Evolutionary conservation across 1,140 invertebrate species (phyloP), one percentile per base, ranked within the genome.

Genomic region (Zaprionus inermis): DNA sequence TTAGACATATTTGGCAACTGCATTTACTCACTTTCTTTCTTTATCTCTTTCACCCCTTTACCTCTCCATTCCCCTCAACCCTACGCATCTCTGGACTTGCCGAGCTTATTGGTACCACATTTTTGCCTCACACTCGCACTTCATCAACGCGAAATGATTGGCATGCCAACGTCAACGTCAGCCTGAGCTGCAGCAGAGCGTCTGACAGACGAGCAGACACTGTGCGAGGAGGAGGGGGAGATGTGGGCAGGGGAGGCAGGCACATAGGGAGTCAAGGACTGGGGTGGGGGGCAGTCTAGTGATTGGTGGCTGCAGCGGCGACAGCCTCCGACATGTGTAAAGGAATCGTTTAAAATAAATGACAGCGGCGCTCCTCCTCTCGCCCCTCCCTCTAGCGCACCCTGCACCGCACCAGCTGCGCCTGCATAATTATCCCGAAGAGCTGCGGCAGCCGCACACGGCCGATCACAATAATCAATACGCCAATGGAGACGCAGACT

Each of bases 271-370:
- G 2, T 24, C 22, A 24, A 0, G 24, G 3, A 28, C 24, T 5
- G 5, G 24, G 24, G 24, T 24, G 22, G 20, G 18, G 22, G 24
- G 30, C 24, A 54, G 36, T 57, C 38, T 55, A 51, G 38, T 56
- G 52, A 71, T 69, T 75, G 60, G 58, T 71, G 68, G 56, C 68
- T 60, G 63, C 61, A 60, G 84, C 84, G 84, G 82, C 83, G 83
- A 89, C 81, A 89, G 80, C 78, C 75, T 78, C 68, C 68, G 80
- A 90, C 85, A 89, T 89, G 85, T 89, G 84, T 89, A 89, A 89
- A 89, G 78, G 84, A 89, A 89, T 89, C 84, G 84, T 89, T 89
- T 89, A 89, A 89, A 89, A 89, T 89, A 89, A 89, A 89, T 90
- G 84, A 89, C 84, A 89, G 81, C 65, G 57, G 71, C 69, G 58